Evolutionary conservation across 2,113 vertebrate genomes (phyloP).

Genomic region (Prietella phreatophila): DNA sequence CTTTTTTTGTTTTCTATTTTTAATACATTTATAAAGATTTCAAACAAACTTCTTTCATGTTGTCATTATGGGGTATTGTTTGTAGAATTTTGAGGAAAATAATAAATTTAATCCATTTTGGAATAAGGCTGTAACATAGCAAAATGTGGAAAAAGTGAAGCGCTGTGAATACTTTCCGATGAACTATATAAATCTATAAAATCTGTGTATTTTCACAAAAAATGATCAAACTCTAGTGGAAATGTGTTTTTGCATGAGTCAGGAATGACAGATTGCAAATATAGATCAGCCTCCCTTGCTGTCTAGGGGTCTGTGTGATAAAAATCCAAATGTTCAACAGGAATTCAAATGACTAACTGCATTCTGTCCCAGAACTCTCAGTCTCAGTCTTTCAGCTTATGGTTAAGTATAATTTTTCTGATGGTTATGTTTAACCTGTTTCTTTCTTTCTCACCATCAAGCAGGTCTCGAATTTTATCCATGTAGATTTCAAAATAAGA

Average conservation of each 20-base stretch:
- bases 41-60: too few species aligned
- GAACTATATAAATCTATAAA: not conserved
- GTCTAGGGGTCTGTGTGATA: conserved; percentile 16
- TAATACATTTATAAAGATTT: too few species aligned
- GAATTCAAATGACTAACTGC: conserved; percentile 29
- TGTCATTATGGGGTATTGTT: too few species aligned
- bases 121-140: too few species aligned
- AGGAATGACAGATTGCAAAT: not conserved
- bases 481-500: conserved; percentile 97
- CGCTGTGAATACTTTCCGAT: too few species aligned
- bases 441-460: conserved; percentile 79
- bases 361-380: conserved; percentile 1
- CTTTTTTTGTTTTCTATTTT: too few species aligned
- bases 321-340: not conserved
- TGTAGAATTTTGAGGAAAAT: too few species aligned
- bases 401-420: not conserved
- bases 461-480: conserved; percentile 93
- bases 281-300: not conserved
- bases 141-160: too few species aligned
- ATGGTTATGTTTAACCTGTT: not conserved
- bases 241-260: not conserved
- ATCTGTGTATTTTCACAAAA: not conserved
- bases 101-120: too few species aligned
- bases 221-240: not conserved
- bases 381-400: conserved; percentile 65